Evolutionary conservation across 2,113 vertebrate species (phyloP).

Genomic region (Heloderma charlesbogerti): DNA sequence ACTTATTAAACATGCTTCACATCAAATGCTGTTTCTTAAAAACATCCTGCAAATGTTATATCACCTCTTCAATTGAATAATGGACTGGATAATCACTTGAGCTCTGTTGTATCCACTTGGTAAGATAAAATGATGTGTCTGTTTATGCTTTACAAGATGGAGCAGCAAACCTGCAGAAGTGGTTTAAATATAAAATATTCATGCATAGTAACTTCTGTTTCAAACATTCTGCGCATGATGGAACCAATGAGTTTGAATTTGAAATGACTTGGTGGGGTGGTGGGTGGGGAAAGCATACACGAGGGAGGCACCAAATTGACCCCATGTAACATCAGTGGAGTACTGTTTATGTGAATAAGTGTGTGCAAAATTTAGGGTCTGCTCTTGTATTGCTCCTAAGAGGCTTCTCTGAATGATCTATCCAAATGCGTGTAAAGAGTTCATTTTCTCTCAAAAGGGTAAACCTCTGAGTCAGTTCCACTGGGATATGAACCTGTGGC

Average conservation of each 20-base stretch:
- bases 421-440: not conserved
- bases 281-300: not conserved
- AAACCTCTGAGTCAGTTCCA: constrained; percentile 1
- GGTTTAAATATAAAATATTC: constrained; percentile 27
- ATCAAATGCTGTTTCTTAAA: not conserved
- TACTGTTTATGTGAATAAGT: not conserved
- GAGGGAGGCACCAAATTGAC: not conserved
- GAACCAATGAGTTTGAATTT: not conserved
- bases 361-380: not conserved
- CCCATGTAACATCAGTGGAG: not conserved
- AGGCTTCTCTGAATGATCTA: not conserved
- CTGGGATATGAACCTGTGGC: not conserved
- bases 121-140: constrained; percentile 21
- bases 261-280: constrained; percentile 12
- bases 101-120: constrained; percentile 18
- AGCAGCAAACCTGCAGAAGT: constrained; percentile 37
- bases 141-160: constrained; percentile 37
- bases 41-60: not conserved
- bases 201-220: constrained; percentile 26
- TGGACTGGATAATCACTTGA: constrained; percentile 37
- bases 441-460: constrained; percentile 1
- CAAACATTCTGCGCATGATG: not conserved
- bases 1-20: constrained; percentile 12
- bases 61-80: constrained; percentile 14
- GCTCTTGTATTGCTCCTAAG: not conserved